A percentile compares a stretch with the other conserved stretches of the same genome.
phyloP scores from a whole-genome alignment of 2,113 vertebrate genomes.

The Scomber scombrus region DNA sequence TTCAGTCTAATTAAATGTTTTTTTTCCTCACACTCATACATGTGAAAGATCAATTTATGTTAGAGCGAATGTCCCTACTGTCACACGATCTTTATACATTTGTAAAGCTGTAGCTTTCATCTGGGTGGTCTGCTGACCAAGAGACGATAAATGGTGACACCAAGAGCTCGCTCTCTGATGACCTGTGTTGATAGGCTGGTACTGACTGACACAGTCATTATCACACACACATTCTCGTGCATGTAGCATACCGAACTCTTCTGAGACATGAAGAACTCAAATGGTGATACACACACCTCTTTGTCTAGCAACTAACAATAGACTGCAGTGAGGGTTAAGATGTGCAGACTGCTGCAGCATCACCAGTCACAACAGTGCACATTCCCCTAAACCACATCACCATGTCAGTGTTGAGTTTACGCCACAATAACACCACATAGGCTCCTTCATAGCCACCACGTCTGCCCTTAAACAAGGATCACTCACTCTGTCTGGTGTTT shows the following conservation, averaged over 20 bases:
- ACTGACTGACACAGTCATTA: conserved; percentile 63
- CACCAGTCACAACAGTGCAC: conserved; percentile 54
- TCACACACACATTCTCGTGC: conserved; percentile 20
- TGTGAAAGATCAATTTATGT: conserved; percentile 24
- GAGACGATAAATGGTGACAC: conserved; percentile 36
- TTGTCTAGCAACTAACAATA: conserved; percentile 70
- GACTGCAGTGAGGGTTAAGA: conserved; percentile 54
- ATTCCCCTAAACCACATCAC: conserved; percentile 54
- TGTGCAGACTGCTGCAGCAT: conserved; percentile 54
- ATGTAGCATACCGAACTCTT: conserved; percentile 31
- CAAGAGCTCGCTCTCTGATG: conserved; percentile 19
- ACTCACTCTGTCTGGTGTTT: conserved; percentile 9
- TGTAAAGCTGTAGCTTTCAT: conserved; percentile 42
- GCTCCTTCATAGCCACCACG: neutral
- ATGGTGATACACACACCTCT: conserved; percentile 59
- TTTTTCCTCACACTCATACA: neutral
- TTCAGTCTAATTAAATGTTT: conserved; percentile 6
- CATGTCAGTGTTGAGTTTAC: conserved; percentile 43
- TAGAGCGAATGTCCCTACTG: conserved; percentile 25
- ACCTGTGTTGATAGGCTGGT: conserved; percentile 63
- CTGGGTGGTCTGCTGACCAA: conserved; percentile 55
- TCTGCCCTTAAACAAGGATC: conserved; percentile 10
- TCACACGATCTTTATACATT: conserved; percentile 39
- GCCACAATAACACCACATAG: conserved; percentile 25
- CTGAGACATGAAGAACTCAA: conserved; percentile 58